phyloP scores from a whole-genome alignment of 2,797 vertebrate genomes.

The Sebastes steindachneri region DNA sequence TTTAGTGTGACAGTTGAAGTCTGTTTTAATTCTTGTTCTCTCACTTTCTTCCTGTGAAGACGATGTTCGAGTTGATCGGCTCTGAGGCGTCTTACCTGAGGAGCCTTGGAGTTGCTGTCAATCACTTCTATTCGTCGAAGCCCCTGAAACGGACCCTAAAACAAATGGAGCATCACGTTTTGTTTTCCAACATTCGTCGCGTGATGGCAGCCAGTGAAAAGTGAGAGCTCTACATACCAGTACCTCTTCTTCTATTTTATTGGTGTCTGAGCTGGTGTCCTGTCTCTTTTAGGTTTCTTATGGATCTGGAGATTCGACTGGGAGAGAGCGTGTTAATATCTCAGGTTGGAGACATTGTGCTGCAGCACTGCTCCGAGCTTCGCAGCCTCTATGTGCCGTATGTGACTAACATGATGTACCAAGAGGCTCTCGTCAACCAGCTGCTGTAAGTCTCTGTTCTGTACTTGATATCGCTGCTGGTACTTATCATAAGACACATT shows the following conservation, averaged over 20 bases:
- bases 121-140: slow-evolving; percentile 79
- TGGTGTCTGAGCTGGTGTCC: background rate
- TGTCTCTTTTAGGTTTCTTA: slow-evolving; percentile 77
- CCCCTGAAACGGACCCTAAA: slow-evolving; percentile 69
- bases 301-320: slow-evolving; percentile 80
- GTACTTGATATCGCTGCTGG: rapidly evolving
- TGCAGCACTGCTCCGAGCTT: slow-evolving; percentile 76
- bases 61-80: slow-evolving; percentile 85
- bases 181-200: slow-evolving; percentile 84
- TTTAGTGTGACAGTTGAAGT: background rate
- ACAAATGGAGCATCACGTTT: slow-evolving; percentile 75
- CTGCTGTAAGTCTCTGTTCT: slow-evolving; percentile 77
- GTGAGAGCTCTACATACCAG: slow-evolving; percentile 37
- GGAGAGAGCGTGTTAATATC: slow-evolving; percentile 73
- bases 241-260: rapidly evolving
- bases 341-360: slow-evolving; percentile 80
- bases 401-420: slow-evolving; percentile 88
- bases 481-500: background rate
- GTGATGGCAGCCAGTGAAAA: slow-evolving; percentile 72
- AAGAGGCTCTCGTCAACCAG: slow-evolving; percentile 80
- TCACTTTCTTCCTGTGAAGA: slow-evolving; percentile 55
- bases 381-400: slow-evolving; percentile 83
- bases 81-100: slow-evolving; percentile 87
- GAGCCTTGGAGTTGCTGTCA: slow-evolving; percentile 81
- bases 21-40: background rate